These are phyloP conservation scores for Leucoraja ocellata DNA, from an alignment of 2,797 vertebrate species.

Conservation along the genomic window DNA sequence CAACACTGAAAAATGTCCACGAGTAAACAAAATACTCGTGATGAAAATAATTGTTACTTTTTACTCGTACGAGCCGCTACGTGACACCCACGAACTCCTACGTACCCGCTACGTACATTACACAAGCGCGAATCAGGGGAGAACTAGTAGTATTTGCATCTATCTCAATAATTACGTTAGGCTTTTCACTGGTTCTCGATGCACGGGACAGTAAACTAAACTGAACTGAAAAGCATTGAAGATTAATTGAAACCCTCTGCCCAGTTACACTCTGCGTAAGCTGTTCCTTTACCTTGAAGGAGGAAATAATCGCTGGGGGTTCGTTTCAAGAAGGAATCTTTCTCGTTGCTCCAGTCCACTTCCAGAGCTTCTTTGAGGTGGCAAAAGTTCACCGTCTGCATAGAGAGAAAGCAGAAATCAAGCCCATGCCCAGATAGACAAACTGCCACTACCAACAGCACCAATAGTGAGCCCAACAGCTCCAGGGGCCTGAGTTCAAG, in stretches of 20 bases:
- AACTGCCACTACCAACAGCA: neutral
- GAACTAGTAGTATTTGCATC: neutral
- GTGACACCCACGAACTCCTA: no score
- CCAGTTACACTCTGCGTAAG: no score
- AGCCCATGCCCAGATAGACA: slow-evolving; percentile 3
- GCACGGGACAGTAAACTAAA: no score
- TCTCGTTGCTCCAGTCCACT: slow-evolving; percentile 75
- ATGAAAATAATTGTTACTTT: no score
- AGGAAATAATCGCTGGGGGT: slow-evolving; percentile 78
- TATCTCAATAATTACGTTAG: neutral
- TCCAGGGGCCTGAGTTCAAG: no score
- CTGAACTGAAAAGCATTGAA: neutral
- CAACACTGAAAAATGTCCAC: no score
- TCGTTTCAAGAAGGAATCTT: slow-evolving; percentile 64
- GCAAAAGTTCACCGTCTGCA: slow-evolving; percentile 65
- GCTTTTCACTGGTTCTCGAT: no score
- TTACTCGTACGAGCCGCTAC: no score
- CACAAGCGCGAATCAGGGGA: no score
- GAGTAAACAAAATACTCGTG: no score
- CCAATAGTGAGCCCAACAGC: no score
- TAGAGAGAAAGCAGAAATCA: neutral
- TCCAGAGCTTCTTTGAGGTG: slow-evolving; percentile 73
- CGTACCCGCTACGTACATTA: no score
- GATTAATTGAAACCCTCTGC: neutral
- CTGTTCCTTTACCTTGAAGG: slow-evolving; percentile 66